Percentiles rank a stretch among this genome's conserved stretches.
phyloP scores from a whole-genome alignment of 2,113 vertebrate species.

The Zeus faber region DNA sequence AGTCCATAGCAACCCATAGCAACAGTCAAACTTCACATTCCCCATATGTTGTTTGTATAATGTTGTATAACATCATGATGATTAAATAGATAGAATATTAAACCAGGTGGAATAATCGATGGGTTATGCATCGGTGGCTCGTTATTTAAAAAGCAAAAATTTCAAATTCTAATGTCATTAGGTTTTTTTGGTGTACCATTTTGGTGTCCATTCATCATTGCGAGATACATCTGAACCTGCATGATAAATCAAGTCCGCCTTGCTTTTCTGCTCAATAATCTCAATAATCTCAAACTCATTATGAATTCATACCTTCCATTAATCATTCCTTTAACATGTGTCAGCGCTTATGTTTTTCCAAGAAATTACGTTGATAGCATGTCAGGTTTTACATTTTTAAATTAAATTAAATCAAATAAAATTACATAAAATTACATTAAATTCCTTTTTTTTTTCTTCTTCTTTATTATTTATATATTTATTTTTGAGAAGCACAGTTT shows the following conservation, averaged over 20 bases:
- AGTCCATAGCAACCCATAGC: no score
- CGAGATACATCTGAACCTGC: no score
- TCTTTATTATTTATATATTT: no score
- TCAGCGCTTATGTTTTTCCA: background rate
- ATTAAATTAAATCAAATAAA: no score
- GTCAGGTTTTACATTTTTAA: no score
- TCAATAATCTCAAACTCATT: slow-evolving; percentile 30
- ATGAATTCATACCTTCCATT: slow-evolving; percentile 34
- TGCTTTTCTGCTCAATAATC: slow-evolving; percentile 14
- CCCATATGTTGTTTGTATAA: no score
- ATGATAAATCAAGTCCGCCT: slow-evolving; percentile 51
- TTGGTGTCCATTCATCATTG: slow-evolving; percentile 61
- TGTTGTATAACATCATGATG: slow-evolving; percentile 29
- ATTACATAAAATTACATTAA: no score
- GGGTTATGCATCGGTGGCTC: slow-evolving; percentile 27
- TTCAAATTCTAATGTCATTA: slow-evolving; percentile 68
- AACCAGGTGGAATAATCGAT: slow-evolving; percentile 29
- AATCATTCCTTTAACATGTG: slow-evolving; percentile 43
- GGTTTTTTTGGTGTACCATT: slow-evolving; percentile 32
- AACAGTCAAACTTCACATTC: no score
- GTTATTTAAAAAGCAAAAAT: slow-evolving; percentile 55
- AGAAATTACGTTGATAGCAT: background rate
- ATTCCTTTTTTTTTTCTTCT: no score
- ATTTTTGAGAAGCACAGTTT: no score
- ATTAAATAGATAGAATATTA: slow-evolving; percentile 32